Conservation (phyloP, 1,140 invertebrate genomes). For the Ptiloglossa arizonensis region DNA sequence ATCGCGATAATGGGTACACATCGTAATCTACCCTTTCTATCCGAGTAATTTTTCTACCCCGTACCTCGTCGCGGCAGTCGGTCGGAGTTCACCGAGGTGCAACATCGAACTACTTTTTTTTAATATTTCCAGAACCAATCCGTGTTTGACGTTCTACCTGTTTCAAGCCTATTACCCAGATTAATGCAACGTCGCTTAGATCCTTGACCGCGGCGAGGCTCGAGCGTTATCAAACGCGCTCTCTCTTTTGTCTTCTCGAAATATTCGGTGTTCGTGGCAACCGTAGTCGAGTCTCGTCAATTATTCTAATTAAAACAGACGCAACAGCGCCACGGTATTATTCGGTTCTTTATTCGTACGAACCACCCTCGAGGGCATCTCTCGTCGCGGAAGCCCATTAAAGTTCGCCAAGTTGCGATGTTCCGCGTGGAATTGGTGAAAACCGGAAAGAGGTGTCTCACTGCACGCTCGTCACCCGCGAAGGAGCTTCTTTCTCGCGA, state of each 20-base stretch:
- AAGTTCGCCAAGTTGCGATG: not conserved
- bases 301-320: constrained; percentile 32
- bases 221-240: not conserved
- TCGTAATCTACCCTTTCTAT: constrained; percentile 3
- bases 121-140: not conserved
- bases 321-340: not conserved
- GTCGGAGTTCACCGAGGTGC: not conserved
- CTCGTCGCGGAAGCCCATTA: constrained; percentile 8
- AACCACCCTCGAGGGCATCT: not conserved
- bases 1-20: constrained; percentile 29
- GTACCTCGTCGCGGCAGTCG: not conserved
- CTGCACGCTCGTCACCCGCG: not conserved
- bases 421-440: not conserved
- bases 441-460: not conserved
- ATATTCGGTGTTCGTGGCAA: not conserved
- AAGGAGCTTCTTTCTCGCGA: not conserved
- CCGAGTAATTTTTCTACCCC: not conserved
- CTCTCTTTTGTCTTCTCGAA: not conserved
- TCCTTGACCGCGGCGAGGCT: not conserved
- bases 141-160: constrained; percentile 1
- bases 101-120: constrained; percentile 7
- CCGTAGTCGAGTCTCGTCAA: not conserved
- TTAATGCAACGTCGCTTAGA: not conserved
- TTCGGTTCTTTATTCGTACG: not conserved
- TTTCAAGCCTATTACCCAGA: constrained; percentile 18